A percentile compares a stretch with the other conserved stretches of the same genome.
Conservation (phyloP, 2,797 vertebrate genomes). For the Echiichthys vipera region DNA sequence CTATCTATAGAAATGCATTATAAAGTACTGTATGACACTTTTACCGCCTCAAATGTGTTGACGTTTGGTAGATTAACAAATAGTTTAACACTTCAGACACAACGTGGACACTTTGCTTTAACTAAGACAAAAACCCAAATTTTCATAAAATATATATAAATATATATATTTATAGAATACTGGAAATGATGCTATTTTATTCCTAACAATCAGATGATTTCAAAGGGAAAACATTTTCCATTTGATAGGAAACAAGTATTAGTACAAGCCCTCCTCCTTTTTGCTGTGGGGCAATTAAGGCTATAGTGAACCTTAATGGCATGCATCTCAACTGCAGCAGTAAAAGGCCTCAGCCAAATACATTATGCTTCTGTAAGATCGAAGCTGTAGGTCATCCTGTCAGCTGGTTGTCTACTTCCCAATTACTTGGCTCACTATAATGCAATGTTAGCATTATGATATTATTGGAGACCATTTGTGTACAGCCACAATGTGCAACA, state of each 20-base stretch:
- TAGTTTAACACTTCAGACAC: not conserved
- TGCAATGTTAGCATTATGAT: no score
- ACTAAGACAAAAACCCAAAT: not conserved
- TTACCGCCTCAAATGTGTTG: not conserved
- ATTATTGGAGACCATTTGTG: not conserved
- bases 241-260: conserved; percentile 12
- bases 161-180: no score
- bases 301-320: not conserved
- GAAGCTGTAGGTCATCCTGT: conserved; percentile 3
- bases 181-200: no score
- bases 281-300: not conserved
- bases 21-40: not conserved
- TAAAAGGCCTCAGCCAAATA: conserved; percentile 4
- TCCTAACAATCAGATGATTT: not conserved
- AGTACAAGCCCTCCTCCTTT: conserved; percentile 16
- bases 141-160: no score
- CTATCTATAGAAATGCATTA: not conserved
- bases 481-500: not conserved
- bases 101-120: not conserved
- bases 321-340: conserved; percentile 8
- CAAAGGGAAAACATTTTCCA: not conserved
- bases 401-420: not conserved
- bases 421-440: not conserved
- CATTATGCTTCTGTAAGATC: conserved; percentile 6
- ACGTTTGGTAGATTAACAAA: not conserved